Evolutionary conservation across 2,888 invertebrate species (phyloP).

Genomic region (Monoplex corrugatus): DNA sequence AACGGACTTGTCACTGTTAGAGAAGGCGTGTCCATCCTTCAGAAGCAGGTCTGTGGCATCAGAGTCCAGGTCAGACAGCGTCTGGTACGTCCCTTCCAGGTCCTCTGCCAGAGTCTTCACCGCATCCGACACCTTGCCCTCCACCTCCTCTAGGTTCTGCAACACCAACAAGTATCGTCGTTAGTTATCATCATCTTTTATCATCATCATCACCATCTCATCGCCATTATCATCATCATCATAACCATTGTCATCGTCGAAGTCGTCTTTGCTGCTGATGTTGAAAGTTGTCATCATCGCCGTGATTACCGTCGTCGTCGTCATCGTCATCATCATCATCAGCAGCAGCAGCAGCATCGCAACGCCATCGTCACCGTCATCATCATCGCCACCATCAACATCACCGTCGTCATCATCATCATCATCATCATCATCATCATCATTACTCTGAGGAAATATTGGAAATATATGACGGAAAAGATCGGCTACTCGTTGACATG

Average conservation of each 20-base stretch:
- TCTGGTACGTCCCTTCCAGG: conserved; percentile 78
- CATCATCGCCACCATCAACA: too few relatives aligned
- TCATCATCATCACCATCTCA: background rate
- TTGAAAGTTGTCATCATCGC: background rate
- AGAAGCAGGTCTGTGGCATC: conserved; percentile 69
- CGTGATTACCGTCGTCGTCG: background rate
- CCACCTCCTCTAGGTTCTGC: conserved; percentile 72
- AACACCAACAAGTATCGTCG: background rate
- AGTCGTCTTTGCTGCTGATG: background rate
- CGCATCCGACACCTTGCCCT: conserved; percentile 63
- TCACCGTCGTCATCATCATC: background rate
- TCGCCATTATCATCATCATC: background rate
- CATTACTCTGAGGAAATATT: background rate
- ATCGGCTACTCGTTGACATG: too few relatives aligned
- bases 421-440: background rate
- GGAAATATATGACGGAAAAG: too few relatives aligned
- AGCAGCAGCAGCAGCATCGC: background rate
- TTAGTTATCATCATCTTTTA: background rate
- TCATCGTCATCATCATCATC: background rate
- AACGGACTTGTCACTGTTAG: conserved; percentile 58
- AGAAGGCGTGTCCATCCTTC: conserved; percentile 76
- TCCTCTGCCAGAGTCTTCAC: conserved; percentile 69
- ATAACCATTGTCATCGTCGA: background rate
- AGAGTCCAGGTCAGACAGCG: conserved; percentile 73
- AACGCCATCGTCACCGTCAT: background rate